phyloP scores from a whole-genome alignment of 2,113 vertebrate genomes.

The Asarcornis scutulata region DNA sequence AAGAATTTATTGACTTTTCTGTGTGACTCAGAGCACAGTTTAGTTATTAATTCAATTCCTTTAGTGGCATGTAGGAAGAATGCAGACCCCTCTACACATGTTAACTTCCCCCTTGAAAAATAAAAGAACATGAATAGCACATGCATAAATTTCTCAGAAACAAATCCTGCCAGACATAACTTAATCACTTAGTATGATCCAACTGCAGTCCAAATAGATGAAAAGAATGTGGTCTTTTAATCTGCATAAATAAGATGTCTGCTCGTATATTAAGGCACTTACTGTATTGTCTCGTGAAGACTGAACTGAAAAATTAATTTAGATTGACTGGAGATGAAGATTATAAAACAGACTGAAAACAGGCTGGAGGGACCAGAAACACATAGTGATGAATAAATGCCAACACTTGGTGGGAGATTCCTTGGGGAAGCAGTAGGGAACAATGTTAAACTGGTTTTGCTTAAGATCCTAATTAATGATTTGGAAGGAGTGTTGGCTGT shows the following conservation, averaged over 20 bases:
- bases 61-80: not conserved
- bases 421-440: slow-evolving; percentile 18
- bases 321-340: slow-evolving; percentile 15
- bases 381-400: not conserved
- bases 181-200: slow-evolving; percentile 26
- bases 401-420: not conserved
- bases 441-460: slow-evolving; percentile 15
- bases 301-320: slow-evolving; percentile 31
- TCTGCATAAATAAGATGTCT: not conserved
- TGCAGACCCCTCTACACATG: not conserved
- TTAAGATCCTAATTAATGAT: not conserved
- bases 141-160: not conserved
- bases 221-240: slow-evolving; percentile 16
- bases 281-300: not conserved
- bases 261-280: slow-evolving; percentile 6
- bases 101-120: not conserved
- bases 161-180: not conserved
- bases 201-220: not conserved
- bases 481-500: not conserved
- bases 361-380: slow-evolving; percentile 1
- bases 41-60: not conserved
- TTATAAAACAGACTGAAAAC: slow-evolving; percentile 35
- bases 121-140: not conserved
- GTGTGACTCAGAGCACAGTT: not conserved
- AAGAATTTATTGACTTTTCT: slow-evolving; percentile 18